phyloP scores from a whole-genome alignment of 2,113 vertebrate genomes.

The Esox niger region DNA sequence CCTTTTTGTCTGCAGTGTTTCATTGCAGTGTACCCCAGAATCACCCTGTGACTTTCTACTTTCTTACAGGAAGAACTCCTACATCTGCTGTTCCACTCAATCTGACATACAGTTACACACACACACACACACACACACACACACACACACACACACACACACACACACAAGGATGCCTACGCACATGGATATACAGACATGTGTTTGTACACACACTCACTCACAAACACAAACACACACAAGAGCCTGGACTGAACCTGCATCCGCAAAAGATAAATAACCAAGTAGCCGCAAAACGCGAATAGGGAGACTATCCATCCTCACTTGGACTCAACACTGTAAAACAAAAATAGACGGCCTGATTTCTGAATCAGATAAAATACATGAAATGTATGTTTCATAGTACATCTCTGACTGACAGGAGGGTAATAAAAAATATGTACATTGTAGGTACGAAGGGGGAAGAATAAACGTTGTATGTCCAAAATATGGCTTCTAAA shows the following conservation, averaged over 20 bases:
- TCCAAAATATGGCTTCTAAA: too few species aligned
- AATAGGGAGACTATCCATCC: background rate
- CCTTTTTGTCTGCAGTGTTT: background rate
- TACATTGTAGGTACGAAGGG: too few species aligned
- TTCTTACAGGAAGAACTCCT: background rate
- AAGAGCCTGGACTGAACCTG: background rate
- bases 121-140: too few species aligned
- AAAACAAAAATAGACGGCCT: slow-evolving; percentile 1
- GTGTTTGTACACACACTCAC: too few species aligned
- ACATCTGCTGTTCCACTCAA: slow-evolving; percentile 8
- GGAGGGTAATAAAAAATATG: background rate
- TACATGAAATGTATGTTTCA: background rate
- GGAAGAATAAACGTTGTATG: too few species aligned
- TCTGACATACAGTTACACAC: background rate
- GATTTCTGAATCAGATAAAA: background rate
- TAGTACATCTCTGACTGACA: background rate
- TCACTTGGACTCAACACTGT: background rate
- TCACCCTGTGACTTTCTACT: background rate
- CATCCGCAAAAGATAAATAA: slow-evolving; percentile 1
- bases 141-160: too few species aligned
- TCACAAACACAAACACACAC: too few species aligned
- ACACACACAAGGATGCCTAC: too few species aligned
- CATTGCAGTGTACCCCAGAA: background rate
- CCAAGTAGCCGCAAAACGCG: background rate
- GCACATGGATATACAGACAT: too few species aligned